phyloP scores from a whole-genome alignment of 2,797 vertebrate genomes.

The Lepilemur ruficaudatus region DNA sequence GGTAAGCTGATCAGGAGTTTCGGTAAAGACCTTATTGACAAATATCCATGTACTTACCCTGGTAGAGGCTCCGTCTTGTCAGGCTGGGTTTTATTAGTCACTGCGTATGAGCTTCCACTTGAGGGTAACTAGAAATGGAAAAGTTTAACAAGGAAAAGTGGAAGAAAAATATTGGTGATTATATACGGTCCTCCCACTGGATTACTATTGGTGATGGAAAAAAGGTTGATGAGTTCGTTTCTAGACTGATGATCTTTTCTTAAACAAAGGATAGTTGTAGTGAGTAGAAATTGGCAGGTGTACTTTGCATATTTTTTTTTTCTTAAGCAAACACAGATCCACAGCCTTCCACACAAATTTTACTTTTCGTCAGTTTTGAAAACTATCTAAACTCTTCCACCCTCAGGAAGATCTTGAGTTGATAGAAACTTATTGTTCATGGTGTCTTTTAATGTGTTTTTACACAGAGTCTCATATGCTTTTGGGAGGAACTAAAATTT shows the following conservation, averaged over 20 bases:
- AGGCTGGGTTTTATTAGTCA: not conserved
- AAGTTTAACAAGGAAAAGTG: not conserved
- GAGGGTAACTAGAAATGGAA: not conserved
- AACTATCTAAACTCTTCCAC: not conserved
- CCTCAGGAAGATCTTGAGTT: not conserved
- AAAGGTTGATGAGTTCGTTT: not conserved
- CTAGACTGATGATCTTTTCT: not conserved
- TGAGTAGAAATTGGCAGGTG: not conserved
- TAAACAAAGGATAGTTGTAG: not conserved
- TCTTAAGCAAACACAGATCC: not conserved
- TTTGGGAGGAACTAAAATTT: not conserved
- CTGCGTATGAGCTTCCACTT: not conserved
- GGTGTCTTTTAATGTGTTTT: not conserved
- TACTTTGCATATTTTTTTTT: not conserved
- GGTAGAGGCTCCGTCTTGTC: not conserved
- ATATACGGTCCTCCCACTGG: not conserved
- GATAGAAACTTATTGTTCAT: not conserved
- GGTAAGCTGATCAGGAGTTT: not conserved
- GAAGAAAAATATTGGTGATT: not conserved
- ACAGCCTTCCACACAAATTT: not conserved
- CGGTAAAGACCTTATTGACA: not conserved
- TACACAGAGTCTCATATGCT: not conserved
- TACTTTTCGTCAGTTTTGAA: not conserved
- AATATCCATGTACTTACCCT: not conserved
- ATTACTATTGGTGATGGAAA: not conserved